Base-by-base conservation (phyloP, 2,888 invertebrate species). In the Thymelicus lineola region DNA sequence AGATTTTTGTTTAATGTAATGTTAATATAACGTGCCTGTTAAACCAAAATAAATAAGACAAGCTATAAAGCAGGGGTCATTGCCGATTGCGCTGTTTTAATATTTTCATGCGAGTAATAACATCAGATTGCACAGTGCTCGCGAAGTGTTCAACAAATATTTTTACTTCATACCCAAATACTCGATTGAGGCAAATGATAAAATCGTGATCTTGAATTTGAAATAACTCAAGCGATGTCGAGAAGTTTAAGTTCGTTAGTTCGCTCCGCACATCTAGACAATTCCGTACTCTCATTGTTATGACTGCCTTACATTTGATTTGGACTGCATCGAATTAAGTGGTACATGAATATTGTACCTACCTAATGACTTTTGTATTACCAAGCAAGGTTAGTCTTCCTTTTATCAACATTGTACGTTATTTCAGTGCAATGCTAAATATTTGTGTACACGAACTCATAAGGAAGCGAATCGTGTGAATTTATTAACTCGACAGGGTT, bases 81-180 rank as follows among this genome's bases (percentile, higher is more conserved):
- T 70, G 65, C 70, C 70, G 63, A 65, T 60, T 53, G 63, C 12
- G 62, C 7, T n/a, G 53, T 14, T 53, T 61, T 50, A 66, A 57
- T 59, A 58, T 87, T 88, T 88, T 87, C 86, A 71, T 77, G 75
- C 82, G 82, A 86, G 60, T 55, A 65, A 70, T 65, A 65, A 86
- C 86, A 87, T 88, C 87, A 83, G 84, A 86, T 77, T 79, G 76
- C 79, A 79, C 74, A 77, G 73, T 72, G 76, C 78, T 80, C 77
- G 78, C 80, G 74, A 75, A 88, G 88, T 82, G 87, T 76, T 82
- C 76, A 75, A 83, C 85, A 86, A 89, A 89, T 83, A 87, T 86
- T 86, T 84, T 85, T 79, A 78, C 78, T 80, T 75, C 78, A 75
- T 76, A 76, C 70, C 74, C 76, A 79, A 83, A 80, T 80, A 86